Percentiles rank a stretch among this genome's conserved stretches.
These are phyloP conservation scores for Morone chrysops DNA, from an alignment of 2,113 vertebrate genomes.

Conservation along the genomic window DNA sequence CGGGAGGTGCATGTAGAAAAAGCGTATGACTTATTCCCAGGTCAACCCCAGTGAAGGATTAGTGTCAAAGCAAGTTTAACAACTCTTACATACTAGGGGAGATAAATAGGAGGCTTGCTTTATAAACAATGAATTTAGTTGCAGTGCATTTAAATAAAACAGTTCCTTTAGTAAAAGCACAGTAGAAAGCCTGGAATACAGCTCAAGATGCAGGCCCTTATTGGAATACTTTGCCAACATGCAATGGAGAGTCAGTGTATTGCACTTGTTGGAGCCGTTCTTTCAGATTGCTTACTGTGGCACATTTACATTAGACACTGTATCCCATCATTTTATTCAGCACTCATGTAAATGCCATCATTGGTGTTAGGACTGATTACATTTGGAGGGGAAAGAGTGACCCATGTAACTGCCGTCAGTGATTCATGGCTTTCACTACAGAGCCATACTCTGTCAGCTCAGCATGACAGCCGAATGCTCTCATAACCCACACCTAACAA, in stretches of 20 bases:
- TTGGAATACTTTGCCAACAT: not conserved
- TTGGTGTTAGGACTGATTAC: conserved; percentile 51
- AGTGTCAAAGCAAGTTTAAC: not conserved
- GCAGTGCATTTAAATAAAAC: not conserved
- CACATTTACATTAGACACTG: not conserved
- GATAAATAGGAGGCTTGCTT: not conserved
- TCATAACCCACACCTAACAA: conserved; percentile 1
- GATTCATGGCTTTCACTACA: conserved; percentile 45
- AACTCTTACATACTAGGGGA: not conserved
- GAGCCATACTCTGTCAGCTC: conserved; percentile 14
- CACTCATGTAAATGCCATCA: conserved; percentile 36
- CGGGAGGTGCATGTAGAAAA: not conserved
- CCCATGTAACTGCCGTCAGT: conserved; percentile 19
- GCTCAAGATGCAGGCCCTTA: not conserved
- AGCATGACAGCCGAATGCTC: conserved; percentile 41
- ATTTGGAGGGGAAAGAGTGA: not conserved
- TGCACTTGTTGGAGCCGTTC: not conserved
- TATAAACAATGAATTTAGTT: not conserved
- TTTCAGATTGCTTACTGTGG: not conserved
- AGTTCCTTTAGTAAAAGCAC: not conserved
- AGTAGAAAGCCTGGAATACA: not conserved
- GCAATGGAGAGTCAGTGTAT: not conserved
- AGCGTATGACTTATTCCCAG: not conserved
- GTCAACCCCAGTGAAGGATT: not conserved
- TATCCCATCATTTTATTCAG: conserved; percentile 30